Base-by-base conservation (phyloP, 1,140 invertebrate genomes). In the Drosophila pandora region DNA sequence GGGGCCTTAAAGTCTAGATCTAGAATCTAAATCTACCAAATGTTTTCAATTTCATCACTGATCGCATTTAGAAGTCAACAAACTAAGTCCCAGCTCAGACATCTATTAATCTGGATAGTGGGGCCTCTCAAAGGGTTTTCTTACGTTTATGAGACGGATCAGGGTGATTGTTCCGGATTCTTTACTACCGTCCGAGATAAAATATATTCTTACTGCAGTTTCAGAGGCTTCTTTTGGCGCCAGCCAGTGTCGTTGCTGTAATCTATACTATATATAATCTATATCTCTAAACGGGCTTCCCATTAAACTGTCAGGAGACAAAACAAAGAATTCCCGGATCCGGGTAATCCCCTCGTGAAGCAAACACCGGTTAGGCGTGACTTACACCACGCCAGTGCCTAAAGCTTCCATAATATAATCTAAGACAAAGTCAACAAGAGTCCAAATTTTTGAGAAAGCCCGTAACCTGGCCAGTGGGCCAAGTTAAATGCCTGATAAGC, bases 401-500 rank as follows among this genome's bases (percentile, higher is more conserved):
- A 72, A 68, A 47, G 77, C 60, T 49, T 47, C 17, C 10, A 47
- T 25, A 32, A 30, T 56, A 74, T 82, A 88, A 82, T 78, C 69
- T 71, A 67, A 47, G 48, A 41, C 82, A 58, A 68, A 71, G 61
- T 55, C 54, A 65, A 68, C 50, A 64, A 59, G 12, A 58, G 56
- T 57, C 69, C 68, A 73, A 56, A 23, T 41, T 45, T 28, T 59
- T 48, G 50, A 57, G 70, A 52, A 63, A 53, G 50, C 52, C 30
- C 45, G 39, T 58, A n/a, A 21, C 41, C 56, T 12, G 61, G 9
- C 28, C 39, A 52, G 62, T 62, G 64, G 65, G 63, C 58, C 70
- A 76, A 72, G 82, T 82, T 82, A 62, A 87, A 87, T 76, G 82
- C 48, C 83, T 79, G 82, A 87, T 87, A 82, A 87, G 62, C 21